Base-by-base conservation (phyloP, 2,888 invertebrate genomes). In the Ctena decussata region DNA sequence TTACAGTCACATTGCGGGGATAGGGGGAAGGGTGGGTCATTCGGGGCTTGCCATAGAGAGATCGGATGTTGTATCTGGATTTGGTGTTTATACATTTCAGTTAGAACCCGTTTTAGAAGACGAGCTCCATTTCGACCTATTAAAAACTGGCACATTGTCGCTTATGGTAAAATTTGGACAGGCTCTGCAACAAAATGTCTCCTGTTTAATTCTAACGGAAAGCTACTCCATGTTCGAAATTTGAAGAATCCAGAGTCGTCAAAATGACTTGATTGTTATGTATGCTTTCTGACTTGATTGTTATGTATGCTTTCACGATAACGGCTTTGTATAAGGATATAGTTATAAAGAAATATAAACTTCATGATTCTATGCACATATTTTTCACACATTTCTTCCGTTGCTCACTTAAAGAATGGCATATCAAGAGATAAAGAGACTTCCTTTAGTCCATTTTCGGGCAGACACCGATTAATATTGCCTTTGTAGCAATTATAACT, bases 101-200 rank as follows among this genome's bases (percentile, higher is more conserved):
- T 39, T 73, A 21, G 44, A 44, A 24, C 73, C 73, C 3, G 73
- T 73, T 18, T 18, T 73, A 46, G 35, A 73, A 27, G 46, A 73
- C 11, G 35, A 35, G 1, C 27, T 73, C 27, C 73, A 73, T 15
- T 73, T 73, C 39, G 73, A 73, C 27, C 49, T 73, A 27, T 35
- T 41, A 30, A 72, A 24, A 24, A 72, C 46, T 18, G 73, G 46
- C 27, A 73, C 73, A 32, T 46, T 73, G 6, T 73, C 73, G 6
- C 49, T 73, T 44, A 27, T n/a, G 30, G 21, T 46, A 27, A 11
- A 18, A 5, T 53, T 53, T 53, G 53, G 53, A 15, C 8, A 11
- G 5, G 21, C 53, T 15, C n/a, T 53, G n/a, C 8, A 11, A 53
- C 5, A 5, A 21, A 53, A 53, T 21, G 53, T 53, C 5, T n/a